Percentiles rank a stretch among this genome's conserved stretches.
These are phyloP conservation scores for Solenodon paradoxus DNA, from an alignment of 2,113 vertebrate species.

Conservation along the genomic window DNA sequence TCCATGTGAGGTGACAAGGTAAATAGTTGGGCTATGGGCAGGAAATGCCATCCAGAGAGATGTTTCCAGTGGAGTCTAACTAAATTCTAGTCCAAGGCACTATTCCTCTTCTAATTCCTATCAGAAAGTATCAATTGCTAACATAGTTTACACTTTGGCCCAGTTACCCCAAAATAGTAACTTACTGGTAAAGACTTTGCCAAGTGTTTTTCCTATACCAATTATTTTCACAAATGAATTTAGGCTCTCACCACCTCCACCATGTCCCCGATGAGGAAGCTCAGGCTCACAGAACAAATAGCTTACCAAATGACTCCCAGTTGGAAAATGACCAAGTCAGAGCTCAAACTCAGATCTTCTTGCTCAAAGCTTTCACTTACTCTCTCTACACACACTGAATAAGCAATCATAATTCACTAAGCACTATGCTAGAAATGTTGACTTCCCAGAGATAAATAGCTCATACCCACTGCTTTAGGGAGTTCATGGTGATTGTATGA, in stretches of 20 bases:
- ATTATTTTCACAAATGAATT: not conserved
- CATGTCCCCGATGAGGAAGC: not conserved
- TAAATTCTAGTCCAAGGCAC: not conserved
- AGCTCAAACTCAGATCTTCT: not conserved
- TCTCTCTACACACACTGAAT: not conserved
- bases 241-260: not conserved
- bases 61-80: not conserved
- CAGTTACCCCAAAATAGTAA: not conserved
- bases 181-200: not conserved
- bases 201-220: not conserved
- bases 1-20: not conserved
- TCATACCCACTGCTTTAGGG: not conserved
- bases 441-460: not conserved
- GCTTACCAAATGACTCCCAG: not conserved
- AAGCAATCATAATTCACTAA: not conserved
- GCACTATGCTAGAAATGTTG: not conserved
- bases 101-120: not conserved
- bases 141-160: not conserved
- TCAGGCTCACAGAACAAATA: not conserved
- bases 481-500: not conserved
- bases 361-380: not conserved
- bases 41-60: not conserved
- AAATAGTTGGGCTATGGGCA: not conserved
- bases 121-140: not conserved
- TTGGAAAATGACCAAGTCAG: not conserved